Evolutionary conservation across 2,888 invertebrate species (phyloP).

Genomic region (Torymus auratus): DNA sequence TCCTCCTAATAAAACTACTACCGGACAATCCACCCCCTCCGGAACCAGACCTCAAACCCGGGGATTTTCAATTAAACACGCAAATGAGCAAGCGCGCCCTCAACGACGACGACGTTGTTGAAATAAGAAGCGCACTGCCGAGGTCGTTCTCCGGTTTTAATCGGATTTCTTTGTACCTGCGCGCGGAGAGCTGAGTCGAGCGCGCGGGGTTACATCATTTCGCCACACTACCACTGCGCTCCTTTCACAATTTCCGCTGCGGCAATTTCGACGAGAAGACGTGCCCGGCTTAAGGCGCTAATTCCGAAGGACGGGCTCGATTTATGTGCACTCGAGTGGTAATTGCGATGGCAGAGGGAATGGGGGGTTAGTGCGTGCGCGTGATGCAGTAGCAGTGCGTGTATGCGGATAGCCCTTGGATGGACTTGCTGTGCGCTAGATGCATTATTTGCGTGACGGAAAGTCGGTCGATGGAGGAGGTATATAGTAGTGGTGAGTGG

Average conservation of each 20-base stretch:
- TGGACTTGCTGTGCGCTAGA: too few species aligned
- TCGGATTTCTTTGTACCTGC: conserved; percentile 21
- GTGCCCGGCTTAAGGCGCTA: conserved; percentile 6
- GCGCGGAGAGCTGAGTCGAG: too few species aligned
- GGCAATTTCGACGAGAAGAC: conserved; percentile 38
- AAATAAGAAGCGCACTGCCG: conserved; percentile 5
- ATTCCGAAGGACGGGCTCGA: conserved; percentile 23
- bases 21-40: too few species aligned
- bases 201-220: conserved; percentile 19
- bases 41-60: too few species aligned
- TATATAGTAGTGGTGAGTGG: background rate
- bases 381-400: too few species aligned
- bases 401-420: too few species aligned
- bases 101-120: background rate
- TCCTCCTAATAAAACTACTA: too few species aligned
- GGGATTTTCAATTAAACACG: conserved; percentile 24
- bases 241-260: conserved; percentile 47
- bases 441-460: background rate
- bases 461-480: background rate
- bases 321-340: background rate
- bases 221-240: background rate
- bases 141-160: conserved; percentile 8
- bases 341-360: too few species aligned
- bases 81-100: background rate
- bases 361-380: too few species aligned